A percentile compares a stretch with the other conserved stretches of the same genome.
phyloP scores from a whole-genome alignment of 2,113 vertebrate species.

The Sus scrofa region DNA sequence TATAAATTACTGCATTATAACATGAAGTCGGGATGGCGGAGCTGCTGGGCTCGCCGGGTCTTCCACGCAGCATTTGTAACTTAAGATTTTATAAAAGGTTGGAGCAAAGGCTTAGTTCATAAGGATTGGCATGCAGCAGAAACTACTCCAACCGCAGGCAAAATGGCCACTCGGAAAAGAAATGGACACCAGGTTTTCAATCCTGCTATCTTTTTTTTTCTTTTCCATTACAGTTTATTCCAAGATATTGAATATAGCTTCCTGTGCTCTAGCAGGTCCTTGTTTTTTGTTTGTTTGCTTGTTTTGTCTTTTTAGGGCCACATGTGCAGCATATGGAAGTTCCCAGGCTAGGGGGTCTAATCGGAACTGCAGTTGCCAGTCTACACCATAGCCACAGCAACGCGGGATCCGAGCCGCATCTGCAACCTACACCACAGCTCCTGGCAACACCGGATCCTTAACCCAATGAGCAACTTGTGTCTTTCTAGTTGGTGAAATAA shows the following conservation, averaged over 20 bases:
- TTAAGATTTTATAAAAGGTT: not conserved
- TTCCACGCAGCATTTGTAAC: not conserved
- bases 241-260: not conserved
- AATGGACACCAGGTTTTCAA: not conserved
- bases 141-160: not conserved
- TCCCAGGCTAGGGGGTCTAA: no score
- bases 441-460: no score
- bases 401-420: no score
- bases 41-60: accelerated
- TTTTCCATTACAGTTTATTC: not conserved
- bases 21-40: no score
- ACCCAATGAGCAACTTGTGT: not conserved
- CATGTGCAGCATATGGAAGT: no score
- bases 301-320: no score
- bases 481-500: not conserved
- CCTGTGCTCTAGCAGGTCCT: not conserved
- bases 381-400: no score
- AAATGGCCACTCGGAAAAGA: not conserved
- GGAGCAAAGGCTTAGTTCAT: not conserved
- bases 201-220: not conserved
- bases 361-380: no score
- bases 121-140: not conserved
- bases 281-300: no score
- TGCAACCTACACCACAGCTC: no score
- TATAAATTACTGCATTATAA: not conserved